These are phyloP conservation scores for Emydocephalus ijimae DNA, from an alignment of 2,113 vertebrate genomes.

Conservation along the genomic window DNA sequence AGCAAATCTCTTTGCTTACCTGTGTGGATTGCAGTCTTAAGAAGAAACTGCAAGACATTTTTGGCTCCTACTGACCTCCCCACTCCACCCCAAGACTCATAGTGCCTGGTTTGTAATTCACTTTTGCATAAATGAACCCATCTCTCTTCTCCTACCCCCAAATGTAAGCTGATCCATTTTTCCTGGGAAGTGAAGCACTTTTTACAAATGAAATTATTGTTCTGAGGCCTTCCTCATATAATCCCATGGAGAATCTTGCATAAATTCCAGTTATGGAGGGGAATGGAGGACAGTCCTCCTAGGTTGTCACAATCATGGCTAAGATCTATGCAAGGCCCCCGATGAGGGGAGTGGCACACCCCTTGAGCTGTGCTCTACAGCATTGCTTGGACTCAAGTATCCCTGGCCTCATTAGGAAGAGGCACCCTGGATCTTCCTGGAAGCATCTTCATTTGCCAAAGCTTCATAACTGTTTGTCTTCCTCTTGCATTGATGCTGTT, in stretches of 20 bases:
- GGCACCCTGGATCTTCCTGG: not conserved
- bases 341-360: no score
- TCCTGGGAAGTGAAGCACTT: conserved; percentile 12
- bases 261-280: not conserved
- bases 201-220: not conserved
- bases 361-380: not conserved
- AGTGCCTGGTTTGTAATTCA: not conserved
- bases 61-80: no score
- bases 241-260: not conserved
- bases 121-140: not conserved
- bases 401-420: not conserved
- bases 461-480: not conserved
- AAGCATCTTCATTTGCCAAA: not conserved
- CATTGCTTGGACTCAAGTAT: not conserved
- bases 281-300: not conserved
- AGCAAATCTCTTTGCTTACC: not conserved
- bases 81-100: not conserved
- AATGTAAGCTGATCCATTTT: not conserved
- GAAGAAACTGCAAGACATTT: not conserved
- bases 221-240: not conserved
- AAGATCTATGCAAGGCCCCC: no score
- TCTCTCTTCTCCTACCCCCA: no score
- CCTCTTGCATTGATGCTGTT: not conserved
- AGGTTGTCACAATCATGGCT: not conserved
- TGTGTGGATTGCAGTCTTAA: not conserved